phyloP scores from a whole-genome alignment of 2,888 invertebrate genomes.

The Tolmerus cingulatus region DNA sequence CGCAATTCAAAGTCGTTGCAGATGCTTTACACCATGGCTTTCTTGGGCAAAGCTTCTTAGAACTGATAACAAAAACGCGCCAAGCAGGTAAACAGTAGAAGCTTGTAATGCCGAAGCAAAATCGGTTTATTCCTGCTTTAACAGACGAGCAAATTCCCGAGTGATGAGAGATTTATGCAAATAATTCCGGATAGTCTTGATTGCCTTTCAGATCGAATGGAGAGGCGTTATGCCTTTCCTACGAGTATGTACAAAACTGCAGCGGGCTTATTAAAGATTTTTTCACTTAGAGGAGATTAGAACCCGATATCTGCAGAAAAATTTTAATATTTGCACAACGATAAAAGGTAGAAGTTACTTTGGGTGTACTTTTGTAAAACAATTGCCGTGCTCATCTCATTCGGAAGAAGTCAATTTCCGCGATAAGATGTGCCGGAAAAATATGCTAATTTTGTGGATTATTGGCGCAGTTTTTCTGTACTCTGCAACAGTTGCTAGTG shows the following conservation, averaged over 20 bases:
- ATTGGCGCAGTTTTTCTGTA: background rate
- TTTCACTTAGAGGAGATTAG: background rate
- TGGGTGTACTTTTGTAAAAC: background rate
- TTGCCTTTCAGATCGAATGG: background rate
- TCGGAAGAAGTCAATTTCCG: background rate
- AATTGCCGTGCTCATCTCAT: background rate
- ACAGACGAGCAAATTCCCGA: background rate
- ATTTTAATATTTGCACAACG: background rate
- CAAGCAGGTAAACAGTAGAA: background rate
- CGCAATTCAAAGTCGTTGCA: background rate
- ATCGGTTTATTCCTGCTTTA: background rate
- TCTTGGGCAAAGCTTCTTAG: background rate
- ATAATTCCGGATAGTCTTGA: background rate
- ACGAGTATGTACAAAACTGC: background rate
- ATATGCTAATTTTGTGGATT: conserved; percentile 11
- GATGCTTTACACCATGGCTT: background rate
- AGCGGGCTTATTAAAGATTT: background rate
- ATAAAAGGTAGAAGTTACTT: background rate
- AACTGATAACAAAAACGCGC: background rate
- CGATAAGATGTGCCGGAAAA: background rate
- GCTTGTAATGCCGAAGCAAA: background rate
- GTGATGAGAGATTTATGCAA: background rate
- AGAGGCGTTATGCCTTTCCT: background rate
- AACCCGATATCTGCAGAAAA: background rate
- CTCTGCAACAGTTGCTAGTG: background rate